phyloP scores from a whole-genome alignment of 2,888 invertebrate species.

The Drosophila ezoana region DNA sequence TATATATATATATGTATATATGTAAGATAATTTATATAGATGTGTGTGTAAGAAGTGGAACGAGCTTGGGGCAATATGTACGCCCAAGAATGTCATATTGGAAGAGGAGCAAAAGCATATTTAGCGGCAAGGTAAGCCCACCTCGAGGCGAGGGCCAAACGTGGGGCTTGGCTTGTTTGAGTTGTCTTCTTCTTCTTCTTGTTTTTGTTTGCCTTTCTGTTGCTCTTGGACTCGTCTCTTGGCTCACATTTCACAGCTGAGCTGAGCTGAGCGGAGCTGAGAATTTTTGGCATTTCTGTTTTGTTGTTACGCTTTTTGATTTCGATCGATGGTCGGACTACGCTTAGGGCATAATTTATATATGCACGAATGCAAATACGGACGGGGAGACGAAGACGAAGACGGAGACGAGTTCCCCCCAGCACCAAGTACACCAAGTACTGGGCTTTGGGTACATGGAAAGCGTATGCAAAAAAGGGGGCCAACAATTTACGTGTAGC shows the following conservation, averaged over 20 bases:
- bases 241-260: conserved; percentile 60
- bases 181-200: neutral
- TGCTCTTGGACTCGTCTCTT: conserved; percentile 35
- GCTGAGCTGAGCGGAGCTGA: conserved; percentile 54
- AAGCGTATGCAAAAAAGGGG: conserved; percentile 54
- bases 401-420: conserved; percentile 4
- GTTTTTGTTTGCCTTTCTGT: neutral
- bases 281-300: conserved; percentile 73
- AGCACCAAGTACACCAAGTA: conserved; percentile 1
- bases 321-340: conserved; percentile 68
- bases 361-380: conserved; percentile 8
- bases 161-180: conserved; percentile 34
- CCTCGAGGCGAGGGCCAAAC: conserved; percentile 7
- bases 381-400: too few species aligned
- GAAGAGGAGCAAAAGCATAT: conserved; percentile 41
- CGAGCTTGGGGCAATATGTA: conserved; percentile 49
- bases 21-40: neutral
- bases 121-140: conserved; percentile 49
- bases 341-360: conserved; percentile 62
- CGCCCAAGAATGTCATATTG: conserved; percentile 70
- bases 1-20: neutral
- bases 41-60: conserved; percentile 41
- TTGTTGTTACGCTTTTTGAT: conserved; percentile 82
- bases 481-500: conserved; percentile 66
- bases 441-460: conserved; percentile 30